Base-by-base conservation (phyloP, 2,113 vertebrate species). In the Phainopepla nitens region DNA sequence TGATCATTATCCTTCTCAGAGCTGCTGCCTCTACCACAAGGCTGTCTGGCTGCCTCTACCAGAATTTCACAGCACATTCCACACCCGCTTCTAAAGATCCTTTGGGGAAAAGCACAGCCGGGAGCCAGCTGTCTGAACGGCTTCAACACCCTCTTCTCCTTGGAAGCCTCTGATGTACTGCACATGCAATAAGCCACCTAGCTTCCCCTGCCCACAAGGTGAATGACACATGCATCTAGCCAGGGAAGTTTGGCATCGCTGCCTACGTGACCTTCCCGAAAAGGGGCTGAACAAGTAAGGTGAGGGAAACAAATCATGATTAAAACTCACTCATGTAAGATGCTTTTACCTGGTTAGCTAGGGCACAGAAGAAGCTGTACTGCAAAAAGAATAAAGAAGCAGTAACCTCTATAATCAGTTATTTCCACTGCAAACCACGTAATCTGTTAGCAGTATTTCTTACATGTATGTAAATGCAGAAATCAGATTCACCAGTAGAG, bases 11-110 rank as follows among this genome's bases (percentile, higher is more conserved):
- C 84, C 60, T 82, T 51, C 47, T 61, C 77, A 79, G 42, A 71
- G 69, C 33, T 61, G 70, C 75, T 83, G 71, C 49, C 75, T 82
- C 35, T 56, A 54, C 79, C 73, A 56, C 39, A 79, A 29, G 70
- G 78, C 61, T 82, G 51, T 25, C 90, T 79, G 82, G 61, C 73
- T 93, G 78, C 50, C 20, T 16, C 75, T 85, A 79, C 49, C 87
- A 93, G 61, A 93, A 94, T 91, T 93, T 94, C 88, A 82, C 70
- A 93, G 90, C 70, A 61, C 84, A 87, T 94, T 89, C 92, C 94
- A 95, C 29, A 62, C 57, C 73, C 0, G 11, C 85, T 85, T 45
- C 90, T 80, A 15, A 70, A 95, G 65, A 90, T 89, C 82, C 82
- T 82, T 41, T 72, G 75, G 84, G 94, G 66, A 85, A 90, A 91